Base-by-base conservation (phyloP, 2,888 invertebrate species). In the Melinaea menophilus region DNA sequence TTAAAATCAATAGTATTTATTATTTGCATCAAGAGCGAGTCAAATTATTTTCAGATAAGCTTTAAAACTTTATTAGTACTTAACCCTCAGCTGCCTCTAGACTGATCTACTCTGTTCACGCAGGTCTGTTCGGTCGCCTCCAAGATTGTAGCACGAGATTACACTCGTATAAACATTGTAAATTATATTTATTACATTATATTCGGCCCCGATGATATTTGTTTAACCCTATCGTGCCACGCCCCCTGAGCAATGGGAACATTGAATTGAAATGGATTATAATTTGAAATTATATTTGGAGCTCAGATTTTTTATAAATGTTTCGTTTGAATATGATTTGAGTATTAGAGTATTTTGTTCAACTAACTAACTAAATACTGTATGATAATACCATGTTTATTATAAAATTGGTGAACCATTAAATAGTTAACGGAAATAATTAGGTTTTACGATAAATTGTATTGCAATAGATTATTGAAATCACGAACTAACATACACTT, bases 161-260 rank as follows among this genome's bases (percentile, higher is more conserved):
- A 83, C 79, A 78, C 78, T 70, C 78, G 82, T 78, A 87, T 80
- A 84, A 86, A 88, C 88, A 85, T 86, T 84, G 88, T 90, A 89
- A 90, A 89, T 90, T 85, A 88, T 85, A 86, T 88, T 88, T 90
- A 90, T 89, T 88, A 85, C 88, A 80, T 82, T 84, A 85, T 83
- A 85, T 86, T 86, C 82, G 82, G 80, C 73, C 71, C 75, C 76
- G 77, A 69, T 75, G 78, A 79, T 88, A 84, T 88, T 87, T 87
- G 87, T 87, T 84, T 82, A 85, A 80, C 83, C 81, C 82, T 82
- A 85, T 83, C 84, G 79, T 67, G 72, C 75, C 80, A 75, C 76
- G 83, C 83, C 81, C 76, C 63, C 35, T n/a, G 55, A 63, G 67
- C 67, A 67, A 59, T 65, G 63, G 63, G 65, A 61, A 57, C 58